Conservation (phyloP, 1,140 invertebrate genomes). For the Ylistrum balloti region DNA sequence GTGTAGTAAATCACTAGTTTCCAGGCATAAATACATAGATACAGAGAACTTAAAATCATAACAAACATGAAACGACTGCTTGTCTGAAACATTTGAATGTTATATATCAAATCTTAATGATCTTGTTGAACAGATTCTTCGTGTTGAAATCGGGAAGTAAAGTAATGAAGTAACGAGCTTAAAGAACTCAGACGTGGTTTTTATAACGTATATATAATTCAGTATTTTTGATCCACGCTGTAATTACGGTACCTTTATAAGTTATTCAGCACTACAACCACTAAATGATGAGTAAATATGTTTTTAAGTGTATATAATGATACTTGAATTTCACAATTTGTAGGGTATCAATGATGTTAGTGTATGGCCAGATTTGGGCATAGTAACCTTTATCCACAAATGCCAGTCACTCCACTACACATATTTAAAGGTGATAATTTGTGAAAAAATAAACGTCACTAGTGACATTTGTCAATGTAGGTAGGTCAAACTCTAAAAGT, state of each 20-base stretch:
- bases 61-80: too few relatives aligned
- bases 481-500: background rate
- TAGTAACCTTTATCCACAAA: background rate
- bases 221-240: too few relatives aligned
- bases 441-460: background rate
- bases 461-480: background rate
- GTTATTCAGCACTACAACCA: background rate
- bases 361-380: background rate
- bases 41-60: too few relatives aligned
- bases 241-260: too few relatives aligned
- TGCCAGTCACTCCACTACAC: background rate
- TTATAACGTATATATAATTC: too few relatives aligned
- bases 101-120: too few relatives aligned
- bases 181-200: background rate
- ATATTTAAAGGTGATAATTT: conserved; percentile 18
- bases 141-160: too few relatives aligned
- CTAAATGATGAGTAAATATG: background rate
- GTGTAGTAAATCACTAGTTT: too few relatives aligned
- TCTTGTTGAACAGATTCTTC: too few relatives aligned
- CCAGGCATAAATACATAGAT: too few relatives aligned
- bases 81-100: too few relatives aligned
- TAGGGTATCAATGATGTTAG: background rate
- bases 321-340: conserved; percentile 25
- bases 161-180: background rate
- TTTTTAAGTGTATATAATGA: background rate